Conservation (phyloP, 2,888 invertebrate genomes). For the Xestia ashworthii region DNA sequence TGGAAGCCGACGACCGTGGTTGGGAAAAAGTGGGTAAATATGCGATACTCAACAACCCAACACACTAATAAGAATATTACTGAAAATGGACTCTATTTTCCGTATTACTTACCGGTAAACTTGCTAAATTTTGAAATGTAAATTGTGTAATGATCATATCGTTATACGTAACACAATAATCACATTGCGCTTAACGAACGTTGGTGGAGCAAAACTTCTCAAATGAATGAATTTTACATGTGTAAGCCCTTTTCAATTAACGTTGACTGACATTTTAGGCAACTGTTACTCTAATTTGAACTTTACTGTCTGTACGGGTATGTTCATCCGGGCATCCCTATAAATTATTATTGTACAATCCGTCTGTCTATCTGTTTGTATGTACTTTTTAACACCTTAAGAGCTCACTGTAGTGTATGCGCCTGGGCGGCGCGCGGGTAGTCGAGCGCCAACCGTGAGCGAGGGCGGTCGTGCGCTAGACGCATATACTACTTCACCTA, state of each 20-base stretch:
- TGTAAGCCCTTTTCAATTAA: conserved; percentile 30
- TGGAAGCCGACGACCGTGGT: background rate
- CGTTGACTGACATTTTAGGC: conserved; percentile 23
- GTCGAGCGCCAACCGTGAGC: too few species aligned
- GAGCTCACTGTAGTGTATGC: too few species aligned
- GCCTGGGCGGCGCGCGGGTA: too few species aligned
- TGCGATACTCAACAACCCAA: background rate
- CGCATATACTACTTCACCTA: too few species aligned
- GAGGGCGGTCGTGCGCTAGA: too few species aligned
- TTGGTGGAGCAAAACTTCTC: conserved; percentile 32
- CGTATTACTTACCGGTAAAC: background rate
- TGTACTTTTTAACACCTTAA: background rate
- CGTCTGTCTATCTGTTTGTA: background rate
- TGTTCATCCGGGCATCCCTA: background rate
- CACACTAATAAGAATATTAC: background rate
- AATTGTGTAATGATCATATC: conserved; percentile 26
- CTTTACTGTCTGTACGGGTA: background rate
- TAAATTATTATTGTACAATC: background rate
- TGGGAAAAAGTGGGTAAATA: background rate
- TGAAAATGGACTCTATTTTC: background rate
- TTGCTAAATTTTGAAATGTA: conserved; percentile 5
- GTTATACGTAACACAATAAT: conserved; percentile 38
- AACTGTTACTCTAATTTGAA: conserved; percentile 14
- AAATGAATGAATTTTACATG: conserved; percentile 23
- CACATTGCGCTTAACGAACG: conserved; percentile 5